Conservation (phyloP, 2,797 vertebrate genomes). For the Cephalopachus bancanus region DNA sequence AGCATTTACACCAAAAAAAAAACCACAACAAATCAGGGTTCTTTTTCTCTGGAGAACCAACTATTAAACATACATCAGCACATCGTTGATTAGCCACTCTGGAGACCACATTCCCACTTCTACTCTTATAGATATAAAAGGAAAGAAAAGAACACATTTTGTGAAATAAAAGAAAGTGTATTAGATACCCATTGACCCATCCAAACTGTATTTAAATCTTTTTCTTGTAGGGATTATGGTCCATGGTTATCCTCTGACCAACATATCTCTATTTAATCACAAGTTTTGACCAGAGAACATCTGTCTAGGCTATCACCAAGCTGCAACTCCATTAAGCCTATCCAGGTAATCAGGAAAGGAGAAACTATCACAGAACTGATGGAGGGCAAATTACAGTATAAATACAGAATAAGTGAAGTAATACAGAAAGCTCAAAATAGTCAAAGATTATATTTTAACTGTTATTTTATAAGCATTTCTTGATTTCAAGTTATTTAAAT, state of each 20-base stretch:
- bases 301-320: not conserved
- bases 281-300: conserved; percentile 31
- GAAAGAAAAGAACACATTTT: not conserved
- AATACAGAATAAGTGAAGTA: not conserved
- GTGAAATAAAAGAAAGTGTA: not conserved
- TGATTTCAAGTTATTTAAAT: conserved; percentile 44
- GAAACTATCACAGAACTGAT: not conserved
- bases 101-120: not conserved
- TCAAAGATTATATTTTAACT: conserved; percentile 23
- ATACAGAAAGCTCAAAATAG: not conserved
- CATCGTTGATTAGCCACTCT: not conserved
- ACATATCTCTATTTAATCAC: not conserved
- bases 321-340: not conserved
- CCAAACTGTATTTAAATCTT: not conserved
- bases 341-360: not conserved
- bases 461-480: conserved; percentile 45
- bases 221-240: not conserved
- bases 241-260: not conserved
- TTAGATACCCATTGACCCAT: not conserved
- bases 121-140: not conserved
- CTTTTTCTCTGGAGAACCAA: not conserved
- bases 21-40: not conserved
- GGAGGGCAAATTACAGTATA: not conserved
- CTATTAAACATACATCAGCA: not conserved
- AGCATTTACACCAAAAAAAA: not conserved